Evolutionary conservation across 2,113 vertebrate genomes (phyloP).

Genomic region (Gymnogyps californianus): DNA sequence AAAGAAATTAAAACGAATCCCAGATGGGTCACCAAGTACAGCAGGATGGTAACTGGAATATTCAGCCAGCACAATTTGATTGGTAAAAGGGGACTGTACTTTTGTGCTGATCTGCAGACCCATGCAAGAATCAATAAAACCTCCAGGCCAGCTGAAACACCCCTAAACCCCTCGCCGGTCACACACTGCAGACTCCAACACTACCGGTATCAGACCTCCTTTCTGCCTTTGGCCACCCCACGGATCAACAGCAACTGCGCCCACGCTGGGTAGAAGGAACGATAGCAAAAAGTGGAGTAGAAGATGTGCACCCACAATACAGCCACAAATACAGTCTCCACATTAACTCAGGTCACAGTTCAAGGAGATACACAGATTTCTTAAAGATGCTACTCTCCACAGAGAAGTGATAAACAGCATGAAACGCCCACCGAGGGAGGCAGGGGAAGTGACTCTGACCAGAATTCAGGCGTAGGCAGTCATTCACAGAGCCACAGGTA

Average conservation of each 20-base stretch:
- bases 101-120: not conserved
- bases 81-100: not conserved
- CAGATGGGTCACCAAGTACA: not conserved
- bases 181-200: accelerated
- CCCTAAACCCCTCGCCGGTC: accelerated
- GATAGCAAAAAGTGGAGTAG: not conserved
- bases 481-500: not conserved
- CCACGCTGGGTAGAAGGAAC: accelerated
- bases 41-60: not conserved
- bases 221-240: not conserved
- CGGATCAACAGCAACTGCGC: not conserved
- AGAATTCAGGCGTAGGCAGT: accelerated
- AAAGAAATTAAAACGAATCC: not conserved
- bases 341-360: not conserved
- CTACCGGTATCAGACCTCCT: not conserved
- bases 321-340: not conserved
- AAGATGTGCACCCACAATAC: not conserved
- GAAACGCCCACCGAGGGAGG: accelerated
- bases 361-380: not conserved
- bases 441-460: not conserved
- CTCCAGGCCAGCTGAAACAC: not conserved
- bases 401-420: not conserved
- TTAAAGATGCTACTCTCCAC: not conserved
- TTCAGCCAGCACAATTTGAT: not conserved
- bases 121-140: not conserved